Percentiles rank a stretch among this genome's conserved stretches.
phyloP scores from a whole-genome alignment of 53 echinoderm and acorn worm genomes.

The Zoroaster sp. region DNA sequence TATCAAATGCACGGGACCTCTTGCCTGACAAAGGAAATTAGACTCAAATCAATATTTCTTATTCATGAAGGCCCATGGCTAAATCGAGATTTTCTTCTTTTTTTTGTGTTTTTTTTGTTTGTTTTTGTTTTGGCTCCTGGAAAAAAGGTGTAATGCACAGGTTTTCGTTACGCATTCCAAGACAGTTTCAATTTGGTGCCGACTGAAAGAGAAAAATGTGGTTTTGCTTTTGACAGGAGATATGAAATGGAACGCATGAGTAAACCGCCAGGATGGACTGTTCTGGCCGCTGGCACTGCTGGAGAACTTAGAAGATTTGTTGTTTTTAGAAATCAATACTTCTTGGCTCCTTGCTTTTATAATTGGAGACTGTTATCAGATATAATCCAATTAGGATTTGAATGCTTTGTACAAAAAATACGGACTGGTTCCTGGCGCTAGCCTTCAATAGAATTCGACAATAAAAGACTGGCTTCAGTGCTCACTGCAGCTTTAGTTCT shows the following conservation, averaged over 20 bases:
- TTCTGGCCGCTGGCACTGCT: not conserved
- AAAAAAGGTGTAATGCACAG: not conserved
- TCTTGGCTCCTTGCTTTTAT: slow-evolving; percentile 7
- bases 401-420: not conserved
- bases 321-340: slow-evolving; percentile 46
- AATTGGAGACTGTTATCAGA: slow-evolving; percentile 23
- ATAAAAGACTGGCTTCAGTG: too few relatives aligned
- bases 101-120: not conserved
- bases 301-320: not conserved
- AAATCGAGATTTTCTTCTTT: not conserved
- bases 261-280: not conserved
- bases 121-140: not conserved
- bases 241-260: not conserved
- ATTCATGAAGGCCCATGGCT: not conserved
- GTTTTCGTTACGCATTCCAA: slow-evolving; percentile 43
- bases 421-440: not conserved
- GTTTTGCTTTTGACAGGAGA: not conserved
- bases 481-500: too few relatives aligned
- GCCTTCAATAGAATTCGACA: not conserved
- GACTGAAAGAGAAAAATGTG: not conserved
- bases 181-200: slow-evolving; percentile 25
- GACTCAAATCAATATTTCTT: slow-evolving; percentile 15
- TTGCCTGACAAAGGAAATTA: slow-evolving; percentile 18
- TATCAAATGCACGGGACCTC: not conserved
- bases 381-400: slow-evolving; percentile 16